These are phyloP conservation scores for Sesia bembeciformis DNA, from an alignment of 2,888 invertebrate genomes.

Conservation along the genomic window DNA sequence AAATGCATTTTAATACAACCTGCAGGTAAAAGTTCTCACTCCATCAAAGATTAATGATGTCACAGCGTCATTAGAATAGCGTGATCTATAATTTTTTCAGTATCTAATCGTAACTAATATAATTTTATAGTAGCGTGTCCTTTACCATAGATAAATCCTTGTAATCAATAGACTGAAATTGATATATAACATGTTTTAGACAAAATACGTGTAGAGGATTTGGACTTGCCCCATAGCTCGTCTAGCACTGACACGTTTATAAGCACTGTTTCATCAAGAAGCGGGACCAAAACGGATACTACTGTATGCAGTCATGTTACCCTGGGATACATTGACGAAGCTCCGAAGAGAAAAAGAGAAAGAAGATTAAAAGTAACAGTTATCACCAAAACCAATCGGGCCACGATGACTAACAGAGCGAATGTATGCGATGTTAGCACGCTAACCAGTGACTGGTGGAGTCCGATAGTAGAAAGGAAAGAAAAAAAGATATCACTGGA, in stretches of 20 bases:
- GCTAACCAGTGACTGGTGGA: conserved; percentile 47
- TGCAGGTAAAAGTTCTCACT: too few species aligned
- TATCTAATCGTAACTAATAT: too few species aligned
- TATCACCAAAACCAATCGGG: conserved; percentile 27
- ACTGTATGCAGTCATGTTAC: conserved; percentile 27
- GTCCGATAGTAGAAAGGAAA: conserved; percentile 39
- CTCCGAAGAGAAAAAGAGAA: conserved; percentile 5
- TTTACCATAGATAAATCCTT: too few species aligned
- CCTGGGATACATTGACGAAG: conserved; percentile 15
- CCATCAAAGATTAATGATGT: too few species aligned
- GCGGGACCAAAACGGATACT: conserved; percentile 20
- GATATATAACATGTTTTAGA: not conserved
- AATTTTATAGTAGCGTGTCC: too few species aligned
- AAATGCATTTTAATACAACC: too few species aligned
- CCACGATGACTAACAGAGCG: conserved; percentile 24
- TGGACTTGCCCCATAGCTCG: not conserved
- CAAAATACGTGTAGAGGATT: not conserved
- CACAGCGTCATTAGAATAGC: too few species aligned
- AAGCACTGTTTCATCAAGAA: conserved; percentile 6
- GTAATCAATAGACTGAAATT: too few species aligned
- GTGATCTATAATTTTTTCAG: too few species aligned
- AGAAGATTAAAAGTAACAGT: conserved; percentile 10
- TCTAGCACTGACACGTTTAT: not conserved
- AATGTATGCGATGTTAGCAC: conserved; percentile 32
- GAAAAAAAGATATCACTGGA: conserved; percentile 10